phyloP scores from a whole-genome alignment of 2,888 invertebrate species.

The Pseudococcus viburni region DNA sequence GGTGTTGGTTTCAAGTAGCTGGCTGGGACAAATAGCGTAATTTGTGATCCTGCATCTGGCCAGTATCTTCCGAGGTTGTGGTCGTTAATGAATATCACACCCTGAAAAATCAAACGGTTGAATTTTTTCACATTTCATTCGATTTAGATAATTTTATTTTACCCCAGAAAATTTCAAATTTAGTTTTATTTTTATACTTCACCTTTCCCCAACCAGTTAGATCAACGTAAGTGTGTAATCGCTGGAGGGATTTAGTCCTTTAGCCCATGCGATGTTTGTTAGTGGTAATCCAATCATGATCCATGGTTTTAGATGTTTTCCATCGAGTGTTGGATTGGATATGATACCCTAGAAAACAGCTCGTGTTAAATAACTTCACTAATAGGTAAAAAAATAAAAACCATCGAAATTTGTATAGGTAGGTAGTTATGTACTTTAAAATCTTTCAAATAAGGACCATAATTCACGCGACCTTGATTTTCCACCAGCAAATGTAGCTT shows the following conservation, averaged over 20 bases:
- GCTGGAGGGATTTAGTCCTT: conserved; percentile 61
- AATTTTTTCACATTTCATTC: too few relatives aligned
- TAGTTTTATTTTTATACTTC: neutral
- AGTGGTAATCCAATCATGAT: conserved; percentile 76
- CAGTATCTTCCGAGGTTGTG: conserved; percentile 70
- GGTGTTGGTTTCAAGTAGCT: conserved; percentile 68
- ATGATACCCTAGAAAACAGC: conserved; percentile 75
- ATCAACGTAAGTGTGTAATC: conserved; percentile 69
- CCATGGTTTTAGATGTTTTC: conserved; percentile 76
- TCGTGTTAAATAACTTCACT: too few relatives aligned
- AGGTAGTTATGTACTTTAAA: neutral
- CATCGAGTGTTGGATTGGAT: conserved; percentile 74
- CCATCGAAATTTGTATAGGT: too few relatives aligned
- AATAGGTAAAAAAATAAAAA: neutral
- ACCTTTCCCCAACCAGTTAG: conserved; percentile 70
- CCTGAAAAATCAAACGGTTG: conserved; percentile 68
- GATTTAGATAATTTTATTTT: too few relatives aligned
- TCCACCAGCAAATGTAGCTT: too few relatives aligned
- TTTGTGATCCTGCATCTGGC: conserved; percentile 69
- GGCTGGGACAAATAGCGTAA: conserved; percentile 69
- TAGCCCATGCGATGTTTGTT: conserved; percentile 67
- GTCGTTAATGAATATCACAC: too few relatives aligned
- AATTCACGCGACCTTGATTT: too few relatives aligned
- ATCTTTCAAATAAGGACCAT: conserved; percentile 71
- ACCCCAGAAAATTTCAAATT: too few relatives aligned